Evolutionary conservation across 2,797 vertebrate genomes (phyloP), one percentile per base, ranked within the genome.

Genomic region (Sorex maritimensis): DNA sequence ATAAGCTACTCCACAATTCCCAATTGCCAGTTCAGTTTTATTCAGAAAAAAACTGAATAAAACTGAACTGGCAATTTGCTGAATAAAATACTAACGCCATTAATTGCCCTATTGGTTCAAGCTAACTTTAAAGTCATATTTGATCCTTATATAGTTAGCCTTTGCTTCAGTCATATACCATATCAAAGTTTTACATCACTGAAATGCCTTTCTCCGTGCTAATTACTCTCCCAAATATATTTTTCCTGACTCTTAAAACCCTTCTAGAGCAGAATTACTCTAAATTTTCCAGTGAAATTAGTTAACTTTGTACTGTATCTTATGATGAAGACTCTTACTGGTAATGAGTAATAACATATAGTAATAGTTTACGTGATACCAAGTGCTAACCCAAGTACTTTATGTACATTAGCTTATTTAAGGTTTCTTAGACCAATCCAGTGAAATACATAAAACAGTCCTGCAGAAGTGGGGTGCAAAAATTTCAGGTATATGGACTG

Each of bases 11-110:
- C 21, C 17, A 63, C 26, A 75, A 23, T 26, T 88, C 73, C 9
- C 17, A 55, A 15, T 67, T 58, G 38, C 9, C 52, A 28, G 9
- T 86, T 92, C 85, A 28, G 9, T 90, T 88, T 77, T 80, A n/a
- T n/a, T n/a, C n/a, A n/a, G n/a, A n/a, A n/a, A n/a, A n/a, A n/a
- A n/a, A n/a, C 34, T 34, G 34, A 34, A 34, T 34, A 34, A 34
- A 34, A 34, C 34, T 34, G 34, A 34, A 34, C 34, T 34, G 34
- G 34, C 34, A 34, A 34, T 68, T 95, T 86, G 19, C 38, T 72
- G 23, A 91, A 52, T 71, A 71, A 81, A 82, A 44, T 88, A 88
- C 67, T 23, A 61, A 75, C 61, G 46, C n/a, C 26, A 52, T 90
- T 63, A 23, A 5, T 34, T 67, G 73, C 80, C 11, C 34, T 71